phyloP scores from a whole-genome alignment of 2,888 invertebrate species.

The Eustalomyia histrio region DNA sequence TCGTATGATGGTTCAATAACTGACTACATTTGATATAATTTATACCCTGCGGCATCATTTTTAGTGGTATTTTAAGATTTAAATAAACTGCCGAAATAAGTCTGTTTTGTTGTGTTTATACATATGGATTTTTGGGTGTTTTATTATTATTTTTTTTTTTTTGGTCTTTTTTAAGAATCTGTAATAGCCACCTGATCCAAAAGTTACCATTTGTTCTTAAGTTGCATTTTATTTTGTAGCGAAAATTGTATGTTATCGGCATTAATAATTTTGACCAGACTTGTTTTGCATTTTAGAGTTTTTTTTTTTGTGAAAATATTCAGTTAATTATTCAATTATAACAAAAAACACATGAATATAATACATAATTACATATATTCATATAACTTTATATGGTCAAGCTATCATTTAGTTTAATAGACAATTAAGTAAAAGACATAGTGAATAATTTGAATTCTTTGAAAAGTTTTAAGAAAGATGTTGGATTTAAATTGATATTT shows the following conservation, averaged over 20 bases:
- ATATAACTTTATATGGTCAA: conserved; percentile 24
- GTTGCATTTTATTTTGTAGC: conserved; percentile 16
- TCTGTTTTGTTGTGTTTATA: conserved; percentile 57
- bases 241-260: conserved; percentile 48
- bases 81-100: conserved; percentile 69
- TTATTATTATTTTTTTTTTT: conserved; percentile 23
- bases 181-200: conserved; percentile 60
- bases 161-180: neutral
- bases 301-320: conserved; percentile 2
- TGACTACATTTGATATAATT: conserved; percentile 59
- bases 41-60: conserved; percentile 57
- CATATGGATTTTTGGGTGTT: conserved; percentile 26
- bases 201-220: conserved; percentile 52
- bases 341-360: conserved; percentile 26
- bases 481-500: no score
- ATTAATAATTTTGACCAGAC: conserved; percentile 35
- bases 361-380: conserved; percentile 28
- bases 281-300: conserved; percentile 11
- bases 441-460: neutral
- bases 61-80: conserved; percentile 59
- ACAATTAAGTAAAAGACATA: conserved; percentile 33
- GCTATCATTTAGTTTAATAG: conserved; percentile 18
- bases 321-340: conserved; percentile 53
- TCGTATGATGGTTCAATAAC: conserved; percentile 64
- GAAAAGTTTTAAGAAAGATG: no score